phyloP scores from a whole-genome alignment of 2,113 vertebrate species.

The Zonotrichia leucophrys region DNA sequence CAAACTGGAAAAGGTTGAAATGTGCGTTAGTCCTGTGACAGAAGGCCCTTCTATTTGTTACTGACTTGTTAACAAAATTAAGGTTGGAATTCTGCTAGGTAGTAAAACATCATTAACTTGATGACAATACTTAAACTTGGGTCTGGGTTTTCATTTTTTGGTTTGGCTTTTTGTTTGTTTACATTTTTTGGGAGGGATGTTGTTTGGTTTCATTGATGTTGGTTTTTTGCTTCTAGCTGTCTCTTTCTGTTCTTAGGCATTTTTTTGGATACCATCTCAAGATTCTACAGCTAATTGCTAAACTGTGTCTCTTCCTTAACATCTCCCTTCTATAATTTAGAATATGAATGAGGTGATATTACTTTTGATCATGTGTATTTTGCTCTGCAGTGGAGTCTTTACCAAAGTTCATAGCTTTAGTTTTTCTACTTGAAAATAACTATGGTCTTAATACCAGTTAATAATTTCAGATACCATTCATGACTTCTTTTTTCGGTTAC shows the following conservation, averaged over 20 bases:
- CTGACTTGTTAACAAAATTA: neutral
- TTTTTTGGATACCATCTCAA: neutral
- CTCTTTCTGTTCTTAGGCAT: neutral
- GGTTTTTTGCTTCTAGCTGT: neutral
- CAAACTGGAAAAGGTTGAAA: neutral
- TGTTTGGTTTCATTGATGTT: neutral
- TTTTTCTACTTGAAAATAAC: neutral
- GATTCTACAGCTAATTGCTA: neutral
- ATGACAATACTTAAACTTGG: neutral
- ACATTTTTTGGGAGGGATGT: rapidly evolving
- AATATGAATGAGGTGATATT: neutral
- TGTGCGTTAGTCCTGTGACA: neutral
- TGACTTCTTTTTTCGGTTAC: neutral
- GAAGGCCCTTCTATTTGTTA: neutral
- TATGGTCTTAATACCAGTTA: neutral
- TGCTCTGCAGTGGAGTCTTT: neutral
- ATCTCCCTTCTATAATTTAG: neutral
- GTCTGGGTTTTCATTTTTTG: neutral
- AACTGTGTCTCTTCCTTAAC: neutral
- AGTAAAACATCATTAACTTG: neutral
- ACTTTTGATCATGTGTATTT: neutral
- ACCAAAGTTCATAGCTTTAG: neutral
- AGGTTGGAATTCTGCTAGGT: neutral
- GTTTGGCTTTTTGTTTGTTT: neutral
- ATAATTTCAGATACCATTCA: neutral